These are phyloP conservation scores for Mormyrus hasselquistii DNA, from an alignment of 2,797 vertebrate genomes.

Conservation along the genomic window DNA sequence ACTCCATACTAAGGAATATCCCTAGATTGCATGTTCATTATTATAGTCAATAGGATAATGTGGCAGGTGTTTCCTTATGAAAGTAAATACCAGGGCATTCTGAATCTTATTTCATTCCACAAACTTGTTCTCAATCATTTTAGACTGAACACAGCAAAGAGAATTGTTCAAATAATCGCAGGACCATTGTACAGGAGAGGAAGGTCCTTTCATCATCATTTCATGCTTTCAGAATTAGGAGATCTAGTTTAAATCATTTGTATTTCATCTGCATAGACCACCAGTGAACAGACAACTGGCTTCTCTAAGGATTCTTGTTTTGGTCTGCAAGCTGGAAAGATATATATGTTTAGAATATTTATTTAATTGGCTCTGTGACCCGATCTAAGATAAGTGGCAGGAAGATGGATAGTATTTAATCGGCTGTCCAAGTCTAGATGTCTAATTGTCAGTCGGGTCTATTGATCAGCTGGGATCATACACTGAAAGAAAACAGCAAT, in stretches of 20 bases:
- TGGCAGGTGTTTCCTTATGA: neutral
- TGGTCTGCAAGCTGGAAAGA: neutral
- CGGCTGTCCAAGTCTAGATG: neutral
- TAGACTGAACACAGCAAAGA: neutral
- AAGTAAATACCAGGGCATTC: neutral
- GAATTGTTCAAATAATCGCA: neutral
- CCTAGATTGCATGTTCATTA: neutral
- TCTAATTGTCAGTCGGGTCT: neutral
- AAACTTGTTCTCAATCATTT: neutral
- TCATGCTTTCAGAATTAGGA: neutral
- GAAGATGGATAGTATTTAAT: neutral
- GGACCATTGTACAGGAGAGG: neutral
- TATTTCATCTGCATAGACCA: neutral
- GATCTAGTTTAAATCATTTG: constrained; percentile 10
- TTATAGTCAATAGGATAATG: neutral
- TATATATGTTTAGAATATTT: neutral
- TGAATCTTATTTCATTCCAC: neutral
- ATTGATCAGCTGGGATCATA: neutral
- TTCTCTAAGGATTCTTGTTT: constrained; percentile 1
- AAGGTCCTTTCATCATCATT: neutral
- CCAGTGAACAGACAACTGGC: neutral
- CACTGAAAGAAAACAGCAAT: neutral
- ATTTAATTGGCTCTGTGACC: neutral
- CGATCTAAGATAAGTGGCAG: neutral
- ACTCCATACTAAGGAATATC: neutral